Percentiles rank a stretch among this genome's conserved stretches.
Evolutionary conservation across 2,888 invertebrate genomes (phyloP).

Genomic region (Tinea trinotella): DNA sequence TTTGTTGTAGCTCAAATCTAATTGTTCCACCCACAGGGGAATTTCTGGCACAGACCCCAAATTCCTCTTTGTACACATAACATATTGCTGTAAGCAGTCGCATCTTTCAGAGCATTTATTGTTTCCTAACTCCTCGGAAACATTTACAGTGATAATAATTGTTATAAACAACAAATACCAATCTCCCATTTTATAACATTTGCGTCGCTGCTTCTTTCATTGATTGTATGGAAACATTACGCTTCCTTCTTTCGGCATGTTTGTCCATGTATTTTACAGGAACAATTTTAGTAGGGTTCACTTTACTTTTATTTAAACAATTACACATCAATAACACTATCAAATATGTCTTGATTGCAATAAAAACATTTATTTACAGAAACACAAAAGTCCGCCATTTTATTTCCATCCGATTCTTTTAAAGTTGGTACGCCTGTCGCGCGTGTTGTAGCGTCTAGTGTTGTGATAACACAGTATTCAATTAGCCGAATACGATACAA

Average conservation of each 20-base stretch:
- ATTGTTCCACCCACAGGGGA: conserved; percentile 82
- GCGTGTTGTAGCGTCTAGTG: conserved; percentile 5
- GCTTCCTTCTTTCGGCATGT: conserved; percentile 56
- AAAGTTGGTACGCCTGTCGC: background rate
- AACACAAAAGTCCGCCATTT: conserved; percentile 55
- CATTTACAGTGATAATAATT: conserved; percentile 41
- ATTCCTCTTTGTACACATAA: conserved; percentile 82
- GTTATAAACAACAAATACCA: conserved; percentile 55
- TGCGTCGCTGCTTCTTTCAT: conserved; percentile 39
- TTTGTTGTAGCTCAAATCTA: conserved; percentile 75
- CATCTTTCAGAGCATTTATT: conserved; percentile 78
- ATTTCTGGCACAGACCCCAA: conserved; percentile 80
- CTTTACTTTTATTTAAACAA: background rate
- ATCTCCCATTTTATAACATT: conserved; percentile 67
- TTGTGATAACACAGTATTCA: background rate
- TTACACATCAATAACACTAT: background rate
- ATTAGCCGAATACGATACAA: background rate
- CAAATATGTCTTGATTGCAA: background rate
- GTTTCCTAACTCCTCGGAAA: conserved; percentile 44
- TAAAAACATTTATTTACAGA: conserved; percentile 40
- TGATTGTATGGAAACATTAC: conserved; percentile 18
- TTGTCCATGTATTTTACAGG: conserved; percentile 26
- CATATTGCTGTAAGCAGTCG: conserved; percentile 79
- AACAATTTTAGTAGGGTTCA: background rate
- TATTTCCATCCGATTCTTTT: conserved; percentile 24